Evolutionary conservation across 2,888 invertebrate genomes (phyloP).

Genomic region (Alsophila aescularia): DNA sequence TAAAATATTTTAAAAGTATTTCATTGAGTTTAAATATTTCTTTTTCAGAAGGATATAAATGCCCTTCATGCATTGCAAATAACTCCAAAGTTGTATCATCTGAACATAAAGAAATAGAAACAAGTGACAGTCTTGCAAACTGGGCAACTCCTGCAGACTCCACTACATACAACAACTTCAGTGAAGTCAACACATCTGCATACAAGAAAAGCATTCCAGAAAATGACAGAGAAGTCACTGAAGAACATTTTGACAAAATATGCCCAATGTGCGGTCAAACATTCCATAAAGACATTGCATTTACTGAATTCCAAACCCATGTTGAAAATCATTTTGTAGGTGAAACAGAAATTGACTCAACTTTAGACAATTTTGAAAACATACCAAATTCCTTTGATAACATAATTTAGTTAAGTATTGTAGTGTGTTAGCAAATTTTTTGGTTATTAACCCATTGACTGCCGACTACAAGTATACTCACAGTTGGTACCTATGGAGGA

Average conservation of each 20-base stretch:
- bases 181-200: conserved; percentile 62
- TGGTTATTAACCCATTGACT: too few relatives aligned
- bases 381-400: conserved; percentile 73
- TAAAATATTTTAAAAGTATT: too few relatives aligned
- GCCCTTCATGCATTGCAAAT: conserved; percentile 65
- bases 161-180: conserved; percentile 66
- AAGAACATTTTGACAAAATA: conserved; percentile 79
- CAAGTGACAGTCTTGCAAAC: conserved; percentile 75
- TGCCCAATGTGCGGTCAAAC: conserved; percentile 90
- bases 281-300: conserved; percentile 84
- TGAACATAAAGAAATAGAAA: conserved; percentile 79
- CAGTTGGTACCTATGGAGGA: too few relatives aligned
- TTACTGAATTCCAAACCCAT: conserved; percentile 88
- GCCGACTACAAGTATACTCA: too few relatives aligned
- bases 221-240: conserved; percentile 45
- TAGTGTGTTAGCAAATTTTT: not conserved
- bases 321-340: conserved; percentile 90
- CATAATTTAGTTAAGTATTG: conserved; percentile 46
- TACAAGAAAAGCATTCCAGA: conserved; percentile 59
- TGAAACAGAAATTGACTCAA: conserved; percentile 80
- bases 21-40: conserved; percentile 26
- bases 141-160: conserved; percentile 78
- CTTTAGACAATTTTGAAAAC: conserved; percentile 82
- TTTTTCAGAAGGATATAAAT: conserved; percentile 75
- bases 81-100: conserved; percentile 60